A percentile compares a stretch with the other conserved stretches of the same genome.
These are phyloP conservation scores for Echeneis naucrates DNA, from an alignment of 2,797 vertebrate genomes.

Conservation along the genomic window DNA sequence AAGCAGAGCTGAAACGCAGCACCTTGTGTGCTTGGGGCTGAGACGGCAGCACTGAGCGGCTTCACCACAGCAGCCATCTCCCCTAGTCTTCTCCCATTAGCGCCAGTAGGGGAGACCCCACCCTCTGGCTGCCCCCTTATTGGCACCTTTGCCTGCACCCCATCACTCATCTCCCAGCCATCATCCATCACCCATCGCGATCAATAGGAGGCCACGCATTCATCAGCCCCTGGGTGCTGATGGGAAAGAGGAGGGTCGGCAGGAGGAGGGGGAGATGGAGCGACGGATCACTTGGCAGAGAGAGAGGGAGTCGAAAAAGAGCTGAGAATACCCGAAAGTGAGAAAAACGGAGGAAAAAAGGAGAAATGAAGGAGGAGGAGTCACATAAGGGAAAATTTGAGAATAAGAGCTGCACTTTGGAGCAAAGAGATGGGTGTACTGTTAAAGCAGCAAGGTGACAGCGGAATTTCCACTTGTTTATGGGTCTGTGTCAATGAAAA, in stretches of 20 bases:
- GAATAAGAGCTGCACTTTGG: constrained; percentile 24
- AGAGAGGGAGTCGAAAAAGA: constrained; percentile 42
- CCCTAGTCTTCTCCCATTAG: constrained; percentile 88
- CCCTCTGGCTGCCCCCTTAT: constrained; percentile 85
- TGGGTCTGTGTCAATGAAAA: constrained; percentile 25
- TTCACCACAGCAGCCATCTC: constrained; percentile 66
- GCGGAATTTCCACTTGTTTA: constrained; percentile 26
- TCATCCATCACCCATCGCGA: constrained; percentile 90
- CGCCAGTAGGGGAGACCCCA: constrained; percentile 82
- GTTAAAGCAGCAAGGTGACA: constrained; percentile 32
- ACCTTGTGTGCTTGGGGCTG: constrained; percentile 35
- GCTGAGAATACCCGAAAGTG: constrained; percentile 55
- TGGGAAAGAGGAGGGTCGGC: constrained; percentile 67
- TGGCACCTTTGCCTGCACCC: constrained; percentile 88
- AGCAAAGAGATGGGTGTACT: constrained; percentile 12
- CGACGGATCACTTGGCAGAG: constrained; percentile 60
- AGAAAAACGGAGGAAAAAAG: constrained; percentile 41
- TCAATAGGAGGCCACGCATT: constrained; percentile 93
- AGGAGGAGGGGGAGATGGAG: constrained; percentile 27
- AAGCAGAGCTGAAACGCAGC: constrained; percentile 49
- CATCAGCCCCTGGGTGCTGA: constrained; percentile 83
- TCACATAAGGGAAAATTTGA: constrained; percentile 26
- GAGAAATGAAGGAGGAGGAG: constrained; percentile 59
- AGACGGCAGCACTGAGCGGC: constrained; percentile 55
- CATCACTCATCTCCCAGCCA: constrained; percentile 90